phyloP scores from a whole-genome alignment of 2,113 vertebrate species.

The Macquaria ambigua region DNA sequence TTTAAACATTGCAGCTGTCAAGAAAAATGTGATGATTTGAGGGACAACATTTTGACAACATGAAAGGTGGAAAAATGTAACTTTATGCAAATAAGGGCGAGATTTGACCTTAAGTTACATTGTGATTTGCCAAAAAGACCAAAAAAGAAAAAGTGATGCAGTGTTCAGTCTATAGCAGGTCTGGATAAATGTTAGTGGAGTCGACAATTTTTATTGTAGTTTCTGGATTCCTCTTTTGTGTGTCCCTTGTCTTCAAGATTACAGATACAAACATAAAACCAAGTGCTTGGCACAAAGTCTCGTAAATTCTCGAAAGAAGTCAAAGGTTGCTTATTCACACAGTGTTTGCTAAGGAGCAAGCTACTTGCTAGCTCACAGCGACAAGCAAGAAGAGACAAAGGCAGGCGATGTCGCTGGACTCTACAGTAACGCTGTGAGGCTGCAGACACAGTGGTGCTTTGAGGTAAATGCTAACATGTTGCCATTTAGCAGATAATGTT shows the following conservation, averaged over 20 bases:
- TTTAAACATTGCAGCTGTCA: not conserved
- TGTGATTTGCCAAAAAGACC: not conserved
- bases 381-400: not conserved
- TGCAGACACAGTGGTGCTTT: no score
- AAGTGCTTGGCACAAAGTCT: not conserved
- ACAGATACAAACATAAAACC: not conserved
- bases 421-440: no score
- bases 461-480: no score
- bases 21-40: not conserved
- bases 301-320: not conserved
- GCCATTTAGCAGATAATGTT: no score
- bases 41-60: not conserved
- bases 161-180: not conserved
- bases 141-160: not conserved
- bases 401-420: no score
- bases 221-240: not conserved
- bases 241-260: not conserved
- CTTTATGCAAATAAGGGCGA: not conserved
- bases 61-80: not conserved
- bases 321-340: not conserved
- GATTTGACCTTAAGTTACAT: not conserved
- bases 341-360: not conserved
- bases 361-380: not conserved
- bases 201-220: not conserved
- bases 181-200: not conserved